These are phyloP conservation scores for Gobio gobio DNA, from an alignment of 2,113 vertebrate species.

Conservation along the genomic window DNA sequence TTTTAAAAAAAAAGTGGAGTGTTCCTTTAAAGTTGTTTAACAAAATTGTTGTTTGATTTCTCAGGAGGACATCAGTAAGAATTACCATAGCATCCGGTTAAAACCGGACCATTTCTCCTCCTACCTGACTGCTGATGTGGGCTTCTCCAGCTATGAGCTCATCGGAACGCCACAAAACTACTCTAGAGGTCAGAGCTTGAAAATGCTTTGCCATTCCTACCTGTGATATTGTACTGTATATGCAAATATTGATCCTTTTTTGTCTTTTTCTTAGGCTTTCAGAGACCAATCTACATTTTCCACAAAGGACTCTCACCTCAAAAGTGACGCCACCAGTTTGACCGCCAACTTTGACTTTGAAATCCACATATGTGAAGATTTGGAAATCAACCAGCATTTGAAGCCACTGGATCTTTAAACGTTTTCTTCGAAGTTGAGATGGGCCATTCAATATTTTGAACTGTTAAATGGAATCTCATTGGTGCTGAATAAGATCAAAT, in stretches of 20 bases:
- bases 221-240: not conserved
- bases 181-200: slow-evolving; percentile 77
- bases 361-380: too few relatives aligned
- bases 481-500: not conserved
- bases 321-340: slow-evolving; percentile 47
- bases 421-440: not conserved
- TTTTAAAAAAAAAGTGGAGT: too few relatives aligned
- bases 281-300: slow-evolving; percentile 86
- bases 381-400: slow-evolving; percentile 10
- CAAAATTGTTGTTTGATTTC: slow-evolving; percentile 1
- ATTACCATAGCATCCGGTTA: slow-evolving; percentile 83
- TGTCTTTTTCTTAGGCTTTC: slow-evolving; percentile 77
- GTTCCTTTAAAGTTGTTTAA: not conserved
- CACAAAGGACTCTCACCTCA: slow-evolving; percentile 77
- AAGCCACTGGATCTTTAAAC: slow-evolving; percentile 8
- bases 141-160: slow-evolving; percentile 86
- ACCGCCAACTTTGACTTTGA: not conserved
- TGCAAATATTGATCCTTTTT: not conserved
- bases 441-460: not conserved
- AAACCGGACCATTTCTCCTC: slow-evolving; percentile 86
- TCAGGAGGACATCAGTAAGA: slow-evolving; percentile 83
- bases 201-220: not conserved
- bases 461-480: slow-evolving; percentile 2
- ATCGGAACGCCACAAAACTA: slow-evolving; percentile 81
- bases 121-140: slow-evolving; percentile 85